Conservation (phyloP, 2,797 vertebrate genomes). For the Gambelia wislizenii region DNA sequence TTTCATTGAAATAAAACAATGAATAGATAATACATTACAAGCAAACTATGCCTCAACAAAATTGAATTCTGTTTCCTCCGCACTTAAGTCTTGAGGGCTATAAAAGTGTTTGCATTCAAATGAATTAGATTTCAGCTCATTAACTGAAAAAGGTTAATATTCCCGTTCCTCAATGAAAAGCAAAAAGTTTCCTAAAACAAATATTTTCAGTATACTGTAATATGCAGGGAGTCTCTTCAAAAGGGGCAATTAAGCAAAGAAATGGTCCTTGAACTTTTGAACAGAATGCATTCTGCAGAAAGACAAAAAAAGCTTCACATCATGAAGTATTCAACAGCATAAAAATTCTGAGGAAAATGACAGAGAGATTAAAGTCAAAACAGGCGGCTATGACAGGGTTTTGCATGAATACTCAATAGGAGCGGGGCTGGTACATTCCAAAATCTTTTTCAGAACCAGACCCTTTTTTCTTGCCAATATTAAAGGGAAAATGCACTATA, state of each 20-base stretch:
- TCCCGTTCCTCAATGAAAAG: background rate
- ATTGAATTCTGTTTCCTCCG: background rate
- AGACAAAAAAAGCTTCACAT: no score
- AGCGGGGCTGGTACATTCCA: background rate
- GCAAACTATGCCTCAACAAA: background rate
- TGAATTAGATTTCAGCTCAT: background rate
- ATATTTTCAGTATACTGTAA: background rate
- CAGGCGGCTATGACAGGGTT: background rate
- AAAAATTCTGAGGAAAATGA: background rate
- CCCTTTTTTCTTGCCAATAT: background rate
- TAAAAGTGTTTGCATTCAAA: background rate
- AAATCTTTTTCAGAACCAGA: background rate
- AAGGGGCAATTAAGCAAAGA: slow-evolving; percentile 12
- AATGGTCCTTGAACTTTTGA: slow-evolving; percentile 10
- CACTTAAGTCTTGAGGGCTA: no score
- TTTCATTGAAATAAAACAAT: background rate
- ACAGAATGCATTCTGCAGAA: background rate
- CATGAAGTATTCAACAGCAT: background rate
- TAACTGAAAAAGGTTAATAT: no score
- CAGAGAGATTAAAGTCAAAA: background rate
- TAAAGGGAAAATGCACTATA: background rate
- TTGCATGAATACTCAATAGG: background rate
- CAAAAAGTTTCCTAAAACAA: background rate
- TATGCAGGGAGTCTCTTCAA: background rate
- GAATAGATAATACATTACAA: background rate